Conservation (phyloP, 2,113 vertebrate genomes). For the Spizaetus ornatus region DNA sequence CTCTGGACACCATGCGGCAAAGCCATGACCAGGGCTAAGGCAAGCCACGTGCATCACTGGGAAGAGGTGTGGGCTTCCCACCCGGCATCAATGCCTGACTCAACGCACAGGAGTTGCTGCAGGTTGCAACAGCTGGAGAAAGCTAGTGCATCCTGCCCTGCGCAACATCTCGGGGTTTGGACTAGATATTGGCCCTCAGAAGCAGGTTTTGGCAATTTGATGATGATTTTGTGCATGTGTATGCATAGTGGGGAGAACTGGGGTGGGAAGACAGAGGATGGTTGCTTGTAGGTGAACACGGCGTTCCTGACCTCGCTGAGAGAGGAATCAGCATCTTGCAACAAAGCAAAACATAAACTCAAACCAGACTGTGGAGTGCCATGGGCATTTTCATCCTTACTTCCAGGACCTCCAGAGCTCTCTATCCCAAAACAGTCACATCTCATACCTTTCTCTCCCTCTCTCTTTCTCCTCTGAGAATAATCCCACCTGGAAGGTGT, state of each 20-base stretch:
- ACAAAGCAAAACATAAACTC: neutral
- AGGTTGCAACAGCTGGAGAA: neutral
- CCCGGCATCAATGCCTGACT: fast-evolving
- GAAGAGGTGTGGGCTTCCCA: neutral
- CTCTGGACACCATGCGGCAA: fast-evolving
- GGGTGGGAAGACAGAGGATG: neutral
- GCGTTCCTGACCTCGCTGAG: fast-evolving
- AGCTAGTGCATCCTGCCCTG: neutral
- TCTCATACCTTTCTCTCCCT: neutral
- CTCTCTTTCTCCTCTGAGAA: neutral
- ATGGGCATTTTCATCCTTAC: neutral
- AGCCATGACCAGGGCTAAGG: neutral
- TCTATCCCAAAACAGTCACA: neutral
- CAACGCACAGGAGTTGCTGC: neutral
- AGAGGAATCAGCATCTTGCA: neutral
- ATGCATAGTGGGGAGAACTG: neutral
- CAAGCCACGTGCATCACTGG: neutral
- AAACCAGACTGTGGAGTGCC: neutral
- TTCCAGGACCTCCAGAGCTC: neutral
- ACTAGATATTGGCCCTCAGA: neutral
- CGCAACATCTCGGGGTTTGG: fast-evolving
- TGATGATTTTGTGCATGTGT: neutral
- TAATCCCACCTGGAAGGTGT: neutral
- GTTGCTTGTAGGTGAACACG: neutral
- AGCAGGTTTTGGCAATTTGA: neutral